phyloP scores from a whole-genome alignment of 92 coral and sea anemone species.

The Siderastrea radians region DNA sequence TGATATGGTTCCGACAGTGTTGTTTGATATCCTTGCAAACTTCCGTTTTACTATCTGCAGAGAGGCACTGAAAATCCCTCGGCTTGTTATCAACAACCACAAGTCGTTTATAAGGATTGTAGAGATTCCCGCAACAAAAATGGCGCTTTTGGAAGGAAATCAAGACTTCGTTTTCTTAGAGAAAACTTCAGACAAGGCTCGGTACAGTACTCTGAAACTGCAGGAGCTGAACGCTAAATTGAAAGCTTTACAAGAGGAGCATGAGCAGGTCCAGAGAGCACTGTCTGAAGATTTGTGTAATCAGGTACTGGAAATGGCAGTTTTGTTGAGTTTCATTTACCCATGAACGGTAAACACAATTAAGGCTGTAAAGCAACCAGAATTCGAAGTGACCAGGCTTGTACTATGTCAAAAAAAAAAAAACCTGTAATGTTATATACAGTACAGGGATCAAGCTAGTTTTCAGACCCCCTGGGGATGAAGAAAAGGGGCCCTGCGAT shows the following conservation, averaged over 20 bases:
- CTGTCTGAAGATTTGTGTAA: slow-evolving; percentile 82
- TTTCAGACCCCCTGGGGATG: too few species aligned
- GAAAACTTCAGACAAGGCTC: slow-evolving; percentile 64
- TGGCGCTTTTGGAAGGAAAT: slow-evolving; percentile 47
- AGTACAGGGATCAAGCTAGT: too few species aligned
- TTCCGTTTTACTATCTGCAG: slow-evolving; percentile 22
- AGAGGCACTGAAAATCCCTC: slow-evolving; percentile 68
- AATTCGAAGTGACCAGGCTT: too few species aligned
- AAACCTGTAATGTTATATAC: too few species aligned
- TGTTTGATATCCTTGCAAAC: background rate
- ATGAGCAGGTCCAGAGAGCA: slow-evolving; percentile 79
- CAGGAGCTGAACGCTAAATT: slow-evolving; percentile 87
- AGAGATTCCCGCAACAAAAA: slow-evolving; percentile 71
- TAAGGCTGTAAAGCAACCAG: background rate
- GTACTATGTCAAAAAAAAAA: too few species aligned
- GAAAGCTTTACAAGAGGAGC: slow-evolving; percentile 81
- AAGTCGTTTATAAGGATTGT: slow-evolving; percentile 87
- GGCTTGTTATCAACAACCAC: slow-evolving; percentile 74
- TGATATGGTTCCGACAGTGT: too few species aligned
- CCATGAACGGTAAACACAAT: too few species aligned
- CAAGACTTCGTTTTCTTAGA: slow-evolving; percentile 84
- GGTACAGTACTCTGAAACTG: slow-evolving; percentile 86
- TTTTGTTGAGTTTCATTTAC: too few species aligned
- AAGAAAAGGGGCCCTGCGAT: too few species aligned
- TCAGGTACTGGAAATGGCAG: slow-evolving; percentile 57